Evolutionary conservation across 2,888 invertebrate species (phyloP), one percentile per base, ranked within the genome.

Genomic region (Aradus depressus): DNA sequence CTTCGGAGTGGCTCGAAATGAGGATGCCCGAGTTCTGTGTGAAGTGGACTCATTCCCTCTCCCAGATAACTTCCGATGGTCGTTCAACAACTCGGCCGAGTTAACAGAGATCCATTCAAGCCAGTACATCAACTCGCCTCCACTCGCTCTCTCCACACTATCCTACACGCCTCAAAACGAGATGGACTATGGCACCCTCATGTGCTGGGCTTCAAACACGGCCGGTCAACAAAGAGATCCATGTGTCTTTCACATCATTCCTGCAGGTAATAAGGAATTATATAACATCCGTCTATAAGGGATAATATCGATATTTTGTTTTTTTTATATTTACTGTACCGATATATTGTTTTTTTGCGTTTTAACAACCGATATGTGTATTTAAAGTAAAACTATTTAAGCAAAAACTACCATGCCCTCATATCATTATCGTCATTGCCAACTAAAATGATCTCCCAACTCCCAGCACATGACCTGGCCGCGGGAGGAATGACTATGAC

Each of bases 21-120:
- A 89, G 67, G 79, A 81, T 49, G 84, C 84, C 1, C 79, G 79
- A 65, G 80, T 90, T 51, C 71, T 79, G 43, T 90, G 90, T 66
- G 82, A 84, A 53, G 89, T 90, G 39, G 87, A 89, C 64, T 81
- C 88, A 19, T 87, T 82, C 67, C 89, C 90, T 14, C 76, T 80
- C 1, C 87, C 86, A 2, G 81, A 82, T 63, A 81, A 76, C 63
- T 90, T 88, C 68, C 82, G 82, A 62, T 90, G 90, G 90, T 80
- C 81, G 23, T 84, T 91, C 67, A 92, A 92, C 72, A 90, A 88
- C 70, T 85, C 88, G 32, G 80, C 84, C 59, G 86, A 87, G 65
- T 80, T 80, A 60, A 74, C 79, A 56, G 86, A 88, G 63, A 79
- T 89, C 64, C 77, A 81, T 34, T 75, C 76, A 60, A 74, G 75